Base-by-base conservation (phyloP, 2,113 vertebrate species). In the Neoarius graeffei region DNA sequence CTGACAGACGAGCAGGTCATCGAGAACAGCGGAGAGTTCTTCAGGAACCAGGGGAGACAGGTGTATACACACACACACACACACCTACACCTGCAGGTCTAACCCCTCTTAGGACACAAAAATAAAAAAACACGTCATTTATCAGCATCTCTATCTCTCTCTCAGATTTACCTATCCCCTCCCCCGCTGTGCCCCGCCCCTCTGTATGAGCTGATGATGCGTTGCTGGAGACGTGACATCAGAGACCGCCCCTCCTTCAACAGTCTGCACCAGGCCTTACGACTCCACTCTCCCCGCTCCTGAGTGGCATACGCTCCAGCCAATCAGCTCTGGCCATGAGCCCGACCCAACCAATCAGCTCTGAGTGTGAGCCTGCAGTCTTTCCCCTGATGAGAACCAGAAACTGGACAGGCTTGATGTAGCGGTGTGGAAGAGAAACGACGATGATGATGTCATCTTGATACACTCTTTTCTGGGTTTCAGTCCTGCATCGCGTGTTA, bases 11-110 rank as follows among this genome's bases (percentile, higher is more conserved):
- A 97, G 91, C 96, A 97, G 93, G 96, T 97, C 92, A 97, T 97
- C 17, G 95, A 96, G 93, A 97, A 97, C 94, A 96, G 96, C 20
- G 96, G 96, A 67, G 96, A 97, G 93, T 96, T 97, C 94, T 97
- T 97, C 95, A 94, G 96, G 91, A 96, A 97, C 94, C 96, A 97
- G 94, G 96, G 96, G 86, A 88, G 96, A 90, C 96, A 96, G 95
- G 96, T 96, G 92, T 59, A 66, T 9, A 60, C 66, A 48, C 89
- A 35, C 54, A 19, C 8, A 19, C 8, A 67, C 54, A 59, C 69
- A 52, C 64, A 76, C 59, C 54, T 7, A 7, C 30, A 25, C 10
- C 35, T 50, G 9, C 5, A 48, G 17, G n/a, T 56, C 23, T 54
- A 77, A n/a, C 42, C 42, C 2, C 13, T 73, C 17, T 73, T 74